These are phyloP conservation scores for Colletes collaris DNA, from an alignment of 2,888 invertebrate genomes.

Conservation along the genomic window DNA sequence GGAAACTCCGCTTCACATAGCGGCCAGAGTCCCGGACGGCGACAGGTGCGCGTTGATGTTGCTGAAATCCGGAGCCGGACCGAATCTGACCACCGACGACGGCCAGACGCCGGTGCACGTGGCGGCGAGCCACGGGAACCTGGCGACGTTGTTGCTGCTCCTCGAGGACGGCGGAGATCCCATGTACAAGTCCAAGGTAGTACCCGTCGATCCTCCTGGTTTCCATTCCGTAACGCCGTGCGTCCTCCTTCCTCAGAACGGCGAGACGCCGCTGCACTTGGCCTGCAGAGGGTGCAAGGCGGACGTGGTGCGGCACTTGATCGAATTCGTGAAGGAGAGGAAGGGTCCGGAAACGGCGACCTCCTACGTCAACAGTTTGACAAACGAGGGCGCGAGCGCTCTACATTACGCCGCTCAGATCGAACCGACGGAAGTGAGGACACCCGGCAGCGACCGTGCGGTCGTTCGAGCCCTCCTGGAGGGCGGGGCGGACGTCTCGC, in stretches of 20 bases:
- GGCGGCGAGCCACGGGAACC: constrained; percentile 95
- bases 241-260: constrained; percentile 85
- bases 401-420: constrained; percentile 97
- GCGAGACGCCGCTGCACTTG: constrained; percentile 98
- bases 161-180: constrained; percentile 98
- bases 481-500: constrained; percentile 94
- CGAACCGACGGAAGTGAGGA: constrained; percentile 90
- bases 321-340: constrained; percentile 91
- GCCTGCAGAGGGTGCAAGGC: constrained; percentile 94
- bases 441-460: constrained; percentile 91
- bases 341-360: constrained; percentile 91
- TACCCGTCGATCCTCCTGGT: too few relatives aligned
- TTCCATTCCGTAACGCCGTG: too few relatives aligned
- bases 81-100: constrained; percentile 97
- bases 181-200: constrained; percentile 94
- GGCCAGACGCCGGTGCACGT: constrained; percentile 99
- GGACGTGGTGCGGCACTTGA: constrained; percentile 93
- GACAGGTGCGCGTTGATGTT: constrained; percentile 98
- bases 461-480: constrained; percentile 95
- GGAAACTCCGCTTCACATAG: constrained; percentile 98
- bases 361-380: constrained; percentile 93
- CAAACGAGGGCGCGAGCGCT: constrained; percentile 96
- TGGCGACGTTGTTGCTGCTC: constrained; percentile 92
- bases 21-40: constrained; percentile 95
- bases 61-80: constrained; percentile 98